A percentile compares a stretch with the other conserved stretches of the same genome.
Conservation (phyloP, 2,113 vertebrate genomes). For the Spea multiplicata region DNA sequence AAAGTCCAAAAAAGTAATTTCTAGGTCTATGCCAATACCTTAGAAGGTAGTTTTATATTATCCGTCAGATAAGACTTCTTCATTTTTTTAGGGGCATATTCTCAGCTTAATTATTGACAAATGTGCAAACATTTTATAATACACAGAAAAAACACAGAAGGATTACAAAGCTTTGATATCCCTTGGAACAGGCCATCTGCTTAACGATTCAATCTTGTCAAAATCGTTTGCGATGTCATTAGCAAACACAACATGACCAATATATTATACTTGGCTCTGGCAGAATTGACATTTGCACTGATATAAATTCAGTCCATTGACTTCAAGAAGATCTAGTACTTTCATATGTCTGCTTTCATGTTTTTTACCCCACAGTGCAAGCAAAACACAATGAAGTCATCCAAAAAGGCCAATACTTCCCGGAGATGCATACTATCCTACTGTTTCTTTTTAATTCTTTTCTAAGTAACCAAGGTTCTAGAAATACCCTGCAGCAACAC, state of each 20-base stretch:
- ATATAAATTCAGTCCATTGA: not conserved
- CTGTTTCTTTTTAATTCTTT: not conserved
- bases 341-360: not conserved
- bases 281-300: not conserved
- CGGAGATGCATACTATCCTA: not conserved
- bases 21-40: no score
- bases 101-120: not conserved
- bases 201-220: not conserved
- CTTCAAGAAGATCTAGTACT: not conserved
- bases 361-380: not conserved
- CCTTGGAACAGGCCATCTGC: not conserved
- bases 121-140: not conserved
- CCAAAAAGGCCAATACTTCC: not conserved
- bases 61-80: not conserved
- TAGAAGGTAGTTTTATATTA: no score
- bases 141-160: not conserved
- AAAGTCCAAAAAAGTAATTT: no score
- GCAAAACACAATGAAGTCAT: not conserved
- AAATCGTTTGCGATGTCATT: not conserved
- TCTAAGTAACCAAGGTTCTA: not conserved
- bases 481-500: no score
- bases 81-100: not conserved
- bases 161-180: not conserved
- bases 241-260: not conserved
- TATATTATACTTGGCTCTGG: not conserved